These are phyloP conservation scores for Lophura nycthemera DNA, from an alignment of 2,113 vertebrate genomes.

Conservation along the genomic window DNA sequence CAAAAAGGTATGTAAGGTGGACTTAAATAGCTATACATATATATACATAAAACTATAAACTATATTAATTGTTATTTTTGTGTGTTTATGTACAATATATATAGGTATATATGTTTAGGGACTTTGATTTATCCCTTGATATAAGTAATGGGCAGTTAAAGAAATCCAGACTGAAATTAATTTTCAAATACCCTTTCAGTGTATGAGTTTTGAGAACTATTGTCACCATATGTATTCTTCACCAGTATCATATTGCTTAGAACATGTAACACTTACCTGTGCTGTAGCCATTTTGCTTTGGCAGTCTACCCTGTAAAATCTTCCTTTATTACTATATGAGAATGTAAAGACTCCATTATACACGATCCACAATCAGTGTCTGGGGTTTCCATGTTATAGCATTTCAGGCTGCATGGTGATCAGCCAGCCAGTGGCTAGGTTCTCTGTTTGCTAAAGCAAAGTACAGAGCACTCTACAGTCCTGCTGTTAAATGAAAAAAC, in stretches of 20 bases:
- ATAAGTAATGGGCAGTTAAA: neutral
- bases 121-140: neutral
- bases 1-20: neutral
- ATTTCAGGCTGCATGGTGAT: neutral
- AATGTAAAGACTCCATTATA: slow-evolving; percentile 13
- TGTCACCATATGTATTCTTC: neutral
- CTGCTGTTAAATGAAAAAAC: neutral
- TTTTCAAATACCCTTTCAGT: neutral
- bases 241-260: neutral
- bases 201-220: neutral
- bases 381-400: neutral
- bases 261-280: neutral
- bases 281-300: neutral
- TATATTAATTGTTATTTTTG: neutral
- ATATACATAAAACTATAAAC: neutral
- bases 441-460: neutral
- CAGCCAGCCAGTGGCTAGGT: neutral
- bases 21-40: neutral
- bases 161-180: neutral
- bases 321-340: neutral
- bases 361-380: neutral
- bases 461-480: neutral
- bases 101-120: neutral
- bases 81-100: neutral
- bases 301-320: neutral